Evolutionary conservation across 2,888 invertebrate genomes (phyloP), one percentile per base, ranked within the genome.

Genomic region (Clivina fossor): DNA sequence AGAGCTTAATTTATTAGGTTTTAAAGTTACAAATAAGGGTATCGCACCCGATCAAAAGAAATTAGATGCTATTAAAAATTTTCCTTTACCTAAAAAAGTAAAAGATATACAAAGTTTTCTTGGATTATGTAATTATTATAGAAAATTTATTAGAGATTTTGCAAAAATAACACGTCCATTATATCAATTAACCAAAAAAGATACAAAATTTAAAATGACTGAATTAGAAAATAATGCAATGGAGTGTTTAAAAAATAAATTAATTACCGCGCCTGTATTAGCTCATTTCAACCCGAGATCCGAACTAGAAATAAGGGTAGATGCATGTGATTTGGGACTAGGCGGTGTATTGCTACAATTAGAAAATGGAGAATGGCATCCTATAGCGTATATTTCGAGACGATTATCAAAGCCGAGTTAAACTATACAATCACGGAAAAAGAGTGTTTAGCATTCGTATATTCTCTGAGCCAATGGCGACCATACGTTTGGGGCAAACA

Each of bases 281-380:
- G 51, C 40, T 28, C 65, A 64, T 57, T 69, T 63, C 47, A 53
- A 67, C 54, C 50, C 38, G 15, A 57, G 61, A 1, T 44, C 61
- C 33, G 61, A 61, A 2, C 44, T 64, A 4, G 51, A 58, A 33
- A 32, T 71, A n/a, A 65, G 67, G 3, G 65, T 68, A 18, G 70
- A 72, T 60, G 69, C 70, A 4, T 69, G 67, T 33, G 64, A 64
- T 5, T 41, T 53, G 5, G 69, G 69, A 20, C 47, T 68, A 37
- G 70, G 69, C 7, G 64, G 68, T 5, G 68, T 71, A 2, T 57
- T 68, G 30, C 62, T 63, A 13, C 64, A 68, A 41, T 61, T 62
- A 33, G 58, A 60, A 37, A 63, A 69, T 61, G 64, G 65, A 5
- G 51, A 59, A 13, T 66, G 69, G 54, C 58, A 65, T 58, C 70